Evolutionary conservation across 2,113 vertebrate species (phyloP).

Genomic region (Oncorhynchus masou): DNA sequence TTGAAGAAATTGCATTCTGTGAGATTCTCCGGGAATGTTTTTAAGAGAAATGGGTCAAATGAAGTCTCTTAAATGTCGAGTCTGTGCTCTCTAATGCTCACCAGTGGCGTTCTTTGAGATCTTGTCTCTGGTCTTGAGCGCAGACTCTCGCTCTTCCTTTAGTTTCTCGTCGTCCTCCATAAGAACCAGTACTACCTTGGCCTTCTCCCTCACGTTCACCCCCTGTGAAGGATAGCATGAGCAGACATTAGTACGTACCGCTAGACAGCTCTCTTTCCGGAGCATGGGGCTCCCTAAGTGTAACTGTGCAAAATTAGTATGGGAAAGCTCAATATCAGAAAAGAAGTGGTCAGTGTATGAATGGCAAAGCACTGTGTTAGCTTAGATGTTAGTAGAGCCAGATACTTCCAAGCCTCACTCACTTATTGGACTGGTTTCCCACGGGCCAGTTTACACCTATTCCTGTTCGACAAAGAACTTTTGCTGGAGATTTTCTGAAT

Average conservation of each 20-base stretch:
- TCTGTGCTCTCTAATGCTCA: constrained; percentile 42
- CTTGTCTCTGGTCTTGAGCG: constrained; percentile 88
- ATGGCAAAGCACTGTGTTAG: neutral
- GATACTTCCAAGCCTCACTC: too few relatives aligned
- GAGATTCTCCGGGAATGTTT: too few relatives aligned
- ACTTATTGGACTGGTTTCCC: too few relatives aligned
- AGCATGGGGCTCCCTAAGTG: neutral
- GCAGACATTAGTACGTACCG: neutral
- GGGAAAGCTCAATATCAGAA: neutral
- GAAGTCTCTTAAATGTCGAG: too few relatives aligned
- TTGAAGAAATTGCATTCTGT: too few relatives aligned
- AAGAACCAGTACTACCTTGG: constrained; percentile 84
- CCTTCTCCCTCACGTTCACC: constrained; percentile 86
- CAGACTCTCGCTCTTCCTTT: constrained; percentile 83
- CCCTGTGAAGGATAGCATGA: constrained; percentile 62
- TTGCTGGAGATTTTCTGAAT: too few relatives aligned
- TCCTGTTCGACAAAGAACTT: too few relatives aligned
- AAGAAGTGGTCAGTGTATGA: neutral
- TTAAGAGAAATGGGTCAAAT: too few relatives aligned
- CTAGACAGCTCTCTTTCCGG: neutral
- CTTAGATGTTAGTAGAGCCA: neutral
- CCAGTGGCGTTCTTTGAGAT: constrained; percentile 79
- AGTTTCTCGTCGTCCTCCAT: constrained; percentile 87
- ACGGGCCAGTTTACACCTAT: too few relatives aligned
- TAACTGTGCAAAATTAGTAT: neutral